phyloP scores from a whole-genome alignment of 1,140 invertebrate species.

The Ptiloglossa arizonensis region DNA sequence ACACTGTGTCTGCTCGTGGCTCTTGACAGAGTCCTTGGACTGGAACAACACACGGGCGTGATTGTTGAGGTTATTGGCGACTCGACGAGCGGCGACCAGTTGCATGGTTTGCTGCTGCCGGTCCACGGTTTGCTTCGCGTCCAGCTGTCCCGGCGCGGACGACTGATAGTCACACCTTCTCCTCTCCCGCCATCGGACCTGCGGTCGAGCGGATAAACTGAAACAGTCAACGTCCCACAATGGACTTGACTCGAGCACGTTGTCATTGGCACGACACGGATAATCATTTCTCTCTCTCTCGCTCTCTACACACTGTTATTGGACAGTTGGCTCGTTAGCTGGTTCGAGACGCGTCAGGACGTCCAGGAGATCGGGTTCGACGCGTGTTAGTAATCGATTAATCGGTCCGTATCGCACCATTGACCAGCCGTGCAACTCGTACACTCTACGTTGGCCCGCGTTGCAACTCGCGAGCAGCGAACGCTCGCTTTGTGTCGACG shows the following conservation, averaged over 20 bases:
- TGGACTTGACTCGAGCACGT: conserved; percentile 75
- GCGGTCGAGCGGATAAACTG: conserved; percentile 84
- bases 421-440: conserved; percentile 71
- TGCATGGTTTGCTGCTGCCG: conserved; percentile 36
- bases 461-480: no score
- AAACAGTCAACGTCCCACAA: conserved; percentile 80
- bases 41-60: conserved; percentile 57
- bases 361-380: neutral
- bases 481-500: neutral
- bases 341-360: neutral
- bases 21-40: conserved; percentile 43
- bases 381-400: conserved; percentile 48
- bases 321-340: conserved; percentile 1
- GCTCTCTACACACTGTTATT: neutral
- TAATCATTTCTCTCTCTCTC: conserved; percentile 17
- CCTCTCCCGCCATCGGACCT: conserved; percentile 82
- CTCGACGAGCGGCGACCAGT: conserved; percentile 31
- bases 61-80: conserved; percentile 49
- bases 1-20: conserved; percentile 68
- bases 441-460: conserved; percentile 17
- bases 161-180: conserved; percentile 84
- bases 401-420: conserved; percentile 75
- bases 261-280: conserved; percentile 77
- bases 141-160: conserved; percentile 66
- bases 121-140: conserved; percentile 32